phyloP scores from a whole-genome alignment of 2,888 invertebrate species.

The Himalopsyche tibetana region DNA sequence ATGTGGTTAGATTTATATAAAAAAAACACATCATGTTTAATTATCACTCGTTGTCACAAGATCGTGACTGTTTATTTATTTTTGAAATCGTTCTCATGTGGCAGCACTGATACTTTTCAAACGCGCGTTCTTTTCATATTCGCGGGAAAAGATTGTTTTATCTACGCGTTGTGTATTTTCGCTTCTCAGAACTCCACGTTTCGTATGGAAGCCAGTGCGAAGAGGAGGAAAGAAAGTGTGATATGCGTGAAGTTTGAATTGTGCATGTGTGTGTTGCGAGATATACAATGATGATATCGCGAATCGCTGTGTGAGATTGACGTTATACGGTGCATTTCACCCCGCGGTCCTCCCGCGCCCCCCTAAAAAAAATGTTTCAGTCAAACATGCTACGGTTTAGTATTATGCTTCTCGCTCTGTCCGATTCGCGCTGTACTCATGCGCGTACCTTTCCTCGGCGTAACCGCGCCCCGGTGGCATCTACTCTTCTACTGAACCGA shows the following conservation, averaged over 20 bases:
- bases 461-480: constrained; percentile 63
- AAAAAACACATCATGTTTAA: constrained; percentile 18
- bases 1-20: constrained; percentile 18
- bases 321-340: constrained; percentile 57
- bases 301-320: constrained; percentile 53
- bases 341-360: constrained; percentile 53
- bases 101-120: constrained; percentile 16
- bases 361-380: constrained; percentile 32
- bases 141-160: constrained; percentile 40
- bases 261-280: constrained; percentile 51
- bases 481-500: constrained; percentile 60
- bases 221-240: constrained; percentile 40
- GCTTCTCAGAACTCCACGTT: constrained; percentile 44
- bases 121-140: constrained; percentile 42
- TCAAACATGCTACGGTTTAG: constrained; percentile 38
- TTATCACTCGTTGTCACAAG: constrained; percentile 38
- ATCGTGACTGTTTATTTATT: constrained; percentile 8
- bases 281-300: constrained; percentile 49
- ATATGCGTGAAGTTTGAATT: not conserved
- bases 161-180: constrained; percentile 31
- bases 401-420: constrained; percentile 2
- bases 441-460: constrained; percentile 51
- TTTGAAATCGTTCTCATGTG: constrained; percentile 31
- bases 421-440: constrained; percentile 56
- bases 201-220: constrained; percentile 29